Percentiles rank a stretch among this genome's conserved stretches.
Evolutionary conservation across 2,888 invertebrate genomes (phyloP).

Genomic region (Clivina fossor): DNA sequence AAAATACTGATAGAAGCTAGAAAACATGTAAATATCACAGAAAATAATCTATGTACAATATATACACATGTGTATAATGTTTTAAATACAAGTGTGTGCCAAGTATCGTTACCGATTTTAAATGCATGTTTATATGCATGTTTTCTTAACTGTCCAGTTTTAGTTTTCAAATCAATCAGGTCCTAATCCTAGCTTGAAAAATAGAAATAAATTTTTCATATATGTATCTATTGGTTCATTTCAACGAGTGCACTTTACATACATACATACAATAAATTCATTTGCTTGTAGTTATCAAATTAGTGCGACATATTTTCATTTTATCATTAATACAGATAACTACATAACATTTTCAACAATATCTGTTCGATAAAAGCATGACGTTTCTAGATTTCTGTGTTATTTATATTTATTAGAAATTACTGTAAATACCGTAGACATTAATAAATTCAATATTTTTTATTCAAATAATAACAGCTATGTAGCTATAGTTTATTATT

Average conservation of each 20-base stretch:
- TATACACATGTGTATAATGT: not conserved
- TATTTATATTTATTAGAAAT: no score
- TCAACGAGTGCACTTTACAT: not conserved
- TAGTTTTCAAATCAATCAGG: conserved; percentile 14
- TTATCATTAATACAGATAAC: not conserved
- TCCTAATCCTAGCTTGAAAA: conserved; percentile 13
- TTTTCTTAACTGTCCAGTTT: conserved; percentile 13
- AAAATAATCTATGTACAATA: conserved; percentile 7
- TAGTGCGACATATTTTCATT: not conserved
- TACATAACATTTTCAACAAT: not conserved
- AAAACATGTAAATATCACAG: conserved; percentile 25
- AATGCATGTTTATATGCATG: conserved; percentile 28
- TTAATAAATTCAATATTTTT: no score
- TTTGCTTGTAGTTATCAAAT: conserved; percentile 17
- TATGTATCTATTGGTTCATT: conserved; percentile 1
- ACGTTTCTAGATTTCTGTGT: no score
- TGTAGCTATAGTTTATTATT: no score
- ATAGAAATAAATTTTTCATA: conserved; percentile 7
- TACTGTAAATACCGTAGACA: no score
- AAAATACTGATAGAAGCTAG: no score
- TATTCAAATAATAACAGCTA: no score
- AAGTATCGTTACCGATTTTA: conserved; percentile 49
- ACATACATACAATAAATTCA: conserved; percentile 8
- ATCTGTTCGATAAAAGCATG: not conserved
- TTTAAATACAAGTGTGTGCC: conserved; percentile 49